Evolutionary conservation across 2,113 vertebrate species (phyloP), one percentile per base, ranked within the genome.

Genomic region (Pao palembangensis): DNA sequence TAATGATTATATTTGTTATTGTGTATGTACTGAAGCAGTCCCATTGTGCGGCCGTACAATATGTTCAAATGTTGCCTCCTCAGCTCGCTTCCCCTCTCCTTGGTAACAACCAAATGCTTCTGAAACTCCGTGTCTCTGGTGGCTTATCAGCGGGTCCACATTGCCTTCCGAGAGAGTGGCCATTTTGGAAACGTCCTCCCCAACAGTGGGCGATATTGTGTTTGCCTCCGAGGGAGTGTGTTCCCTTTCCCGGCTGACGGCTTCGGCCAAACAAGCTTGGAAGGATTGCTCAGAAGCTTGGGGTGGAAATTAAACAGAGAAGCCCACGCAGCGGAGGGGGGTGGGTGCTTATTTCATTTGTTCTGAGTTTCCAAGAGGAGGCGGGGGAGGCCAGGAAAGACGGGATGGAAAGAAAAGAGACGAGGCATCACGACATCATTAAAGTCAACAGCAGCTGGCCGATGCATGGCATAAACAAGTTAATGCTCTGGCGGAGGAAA

Each of bases 381-480:
- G 70, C 41, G 73, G 79, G 61, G 52, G 75, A 71, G 78, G 69
- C 34, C 71, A 20, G 68, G 57, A 31, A 43, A 28, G 15, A 42
- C 41, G 44, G 58, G 21, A 38, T 23, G 3, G 17, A 25, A 55
- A 55, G 44, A 3, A 23, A 23, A 3, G 21, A 23, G 25, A 67
- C 67, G 79, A 51, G 67, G 15, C 41, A 85, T 78, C 79, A 85
- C 84, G 77, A 84, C 82, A 77, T 78, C 69, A 77, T 90, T 90
- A 82, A 77, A 82, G 67, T 79, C 78, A 85, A 84, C 78, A 83
- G 81, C 83, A 87, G 81, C 84, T 89, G 88, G 81, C 88, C 75
- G 75, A 86, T 70, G 78, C 76, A 60, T 79, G 54, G 65, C 71
- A 77, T 82, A 87, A 90, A 85, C 75, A 80, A 80, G 71, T 84